Conservation (phyloP, 2,797 vertebrate species). For the Chelon auratus region DNA sequence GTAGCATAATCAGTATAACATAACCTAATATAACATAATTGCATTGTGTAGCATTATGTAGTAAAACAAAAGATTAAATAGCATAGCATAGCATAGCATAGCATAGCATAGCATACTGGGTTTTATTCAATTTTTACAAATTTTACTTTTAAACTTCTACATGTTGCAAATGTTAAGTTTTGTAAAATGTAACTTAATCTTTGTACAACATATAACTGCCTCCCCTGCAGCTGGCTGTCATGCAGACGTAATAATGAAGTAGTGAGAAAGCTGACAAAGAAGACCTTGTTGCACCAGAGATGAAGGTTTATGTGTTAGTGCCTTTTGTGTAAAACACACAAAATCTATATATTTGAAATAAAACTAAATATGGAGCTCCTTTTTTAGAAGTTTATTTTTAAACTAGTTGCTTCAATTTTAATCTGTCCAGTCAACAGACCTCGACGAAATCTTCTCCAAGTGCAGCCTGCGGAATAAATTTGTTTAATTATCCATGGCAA, state of each 20-base stretch:
- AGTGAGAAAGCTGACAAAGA: slow-evolving; percentile 20
- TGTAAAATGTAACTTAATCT: neutral
- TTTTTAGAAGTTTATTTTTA: no score
- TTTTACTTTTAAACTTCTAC: no score
- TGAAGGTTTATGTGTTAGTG: slow-evolving; percentile 7
- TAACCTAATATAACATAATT: no score
- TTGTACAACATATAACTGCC: neutral
- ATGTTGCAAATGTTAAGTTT: neutral
- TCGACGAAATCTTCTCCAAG: slow-evolving; percentile 12
- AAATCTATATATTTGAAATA: neutral
- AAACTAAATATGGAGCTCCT: neutral
- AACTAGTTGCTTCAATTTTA: neutral
- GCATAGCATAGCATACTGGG: no score
- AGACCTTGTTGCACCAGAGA: slow-evolving; percentile 2
- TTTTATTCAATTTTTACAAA: no score
- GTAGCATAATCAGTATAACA: no score
- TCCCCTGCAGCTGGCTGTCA: slow-evolving; percentile 7
- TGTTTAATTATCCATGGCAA: slow-evolving; percentile 71
- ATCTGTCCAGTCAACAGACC: slow-evolving; percentile 20
- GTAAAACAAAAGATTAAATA: no score
- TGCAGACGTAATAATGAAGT: slow-evolving; percentile 3
- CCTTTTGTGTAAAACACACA: neutral
- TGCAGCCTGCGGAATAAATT: slow-evolving; percentile 54
- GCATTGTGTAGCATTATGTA: no score
- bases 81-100: no score